Conservation (phyloP, 2,113 vertebrate species). For the Herpetotheres cachinnans region DNA sequence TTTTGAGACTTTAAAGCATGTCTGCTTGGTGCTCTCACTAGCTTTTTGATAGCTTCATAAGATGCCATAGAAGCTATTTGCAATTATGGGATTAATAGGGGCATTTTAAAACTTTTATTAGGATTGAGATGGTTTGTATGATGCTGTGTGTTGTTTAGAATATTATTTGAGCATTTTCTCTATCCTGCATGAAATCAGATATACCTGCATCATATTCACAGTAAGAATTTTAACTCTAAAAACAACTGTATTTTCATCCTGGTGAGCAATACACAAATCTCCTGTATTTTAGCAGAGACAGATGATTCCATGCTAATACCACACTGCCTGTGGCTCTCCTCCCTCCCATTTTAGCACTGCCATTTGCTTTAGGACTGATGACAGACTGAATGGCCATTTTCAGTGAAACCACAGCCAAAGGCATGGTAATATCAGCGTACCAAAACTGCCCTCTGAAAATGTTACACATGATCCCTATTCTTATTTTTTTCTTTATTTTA, state of each 20-base stretch:
- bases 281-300: background rate
- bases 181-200: background rate
- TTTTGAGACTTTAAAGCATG: background rate
- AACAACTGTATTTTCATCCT: background rate
- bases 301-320: background rate
- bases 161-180: background rate
- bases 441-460: background rate
- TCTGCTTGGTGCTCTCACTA: background rate
- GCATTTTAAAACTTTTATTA: background rate
- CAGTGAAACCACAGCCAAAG: background rate
- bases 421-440: background rate
- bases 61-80: background rate
- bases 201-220: background rate
- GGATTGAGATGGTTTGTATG: background rate
- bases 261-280: background rate
- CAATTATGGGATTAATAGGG: background rate
- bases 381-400: background rate
- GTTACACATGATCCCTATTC: background rate
- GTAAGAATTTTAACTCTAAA: background rate
- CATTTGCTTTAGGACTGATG: background rate
- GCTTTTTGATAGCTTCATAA: background rate
- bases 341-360: background rate
- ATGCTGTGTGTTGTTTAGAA: background rate
- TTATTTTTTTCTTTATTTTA: background rate
- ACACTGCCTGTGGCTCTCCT: background rate